These are phyloP conservation scores for Lymantria dispar DNA, from an alignment of 2,888 invertebrate species.

Conservation along the genomic window DNA sequence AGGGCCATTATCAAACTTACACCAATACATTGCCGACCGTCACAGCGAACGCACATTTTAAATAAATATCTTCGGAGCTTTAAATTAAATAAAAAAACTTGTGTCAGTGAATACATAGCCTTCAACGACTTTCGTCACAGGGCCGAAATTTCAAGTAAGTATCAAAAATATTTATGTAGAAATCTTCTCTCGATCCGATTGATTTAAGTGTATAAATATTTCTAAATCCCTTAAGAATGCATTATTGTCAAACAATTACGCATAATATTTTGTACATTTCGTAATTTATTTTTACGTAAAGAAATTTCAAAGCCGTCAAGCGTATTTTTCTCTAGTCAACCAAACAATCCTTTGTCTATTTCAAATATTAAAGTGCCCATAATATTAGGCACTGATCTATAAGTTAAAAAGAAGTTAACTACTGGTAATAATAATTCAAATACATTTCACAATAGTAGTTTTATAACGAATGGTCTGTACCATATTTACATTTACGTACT, in stretches of 20 bases:
- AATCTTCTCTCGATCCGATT: not conserved
- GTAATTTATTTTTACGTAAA: not conserved
- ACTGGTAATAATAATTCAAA: no score
- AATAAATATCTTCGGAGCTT: conserved; percentile 48
- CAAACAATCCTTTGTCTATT: not conserved
- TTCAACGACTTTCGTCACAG: conserved; percentile 48
- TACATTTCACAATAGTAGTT: no score
- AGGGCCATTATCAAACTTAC: conserved; percentile 59
- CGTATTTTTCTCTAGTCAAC: not conserved
- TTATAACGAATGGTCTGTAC: no score
- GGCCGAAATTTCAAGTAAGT: conserved; percentile 70
- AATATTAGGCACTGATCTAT: not conserved
- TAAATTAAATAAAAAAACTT: conserved; percentile 35
- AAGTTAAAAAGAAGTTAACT: no score
- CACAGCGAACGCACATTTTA: conserved; percentile 65
- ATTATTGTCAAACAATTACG: not conserved
- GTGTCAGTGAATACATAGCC: conserved; percentile 63
- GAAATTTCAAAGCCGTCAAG: not conserved
- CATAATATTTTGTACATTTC: not conserved
- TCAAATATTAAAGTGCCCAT: not conserved
- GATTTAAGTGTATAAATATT: not conserved
- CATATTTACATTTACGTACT: no score
- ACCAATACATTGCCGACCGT: conserved; percentile 75
- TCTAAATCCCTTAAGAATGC: not conserved
- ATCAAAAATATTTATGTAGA: conserved; percentile 15